Evolutionary conservation across 2,888 invertebrate species (phyloP).

Genomic region (Polyommatus icarus): DNA sequence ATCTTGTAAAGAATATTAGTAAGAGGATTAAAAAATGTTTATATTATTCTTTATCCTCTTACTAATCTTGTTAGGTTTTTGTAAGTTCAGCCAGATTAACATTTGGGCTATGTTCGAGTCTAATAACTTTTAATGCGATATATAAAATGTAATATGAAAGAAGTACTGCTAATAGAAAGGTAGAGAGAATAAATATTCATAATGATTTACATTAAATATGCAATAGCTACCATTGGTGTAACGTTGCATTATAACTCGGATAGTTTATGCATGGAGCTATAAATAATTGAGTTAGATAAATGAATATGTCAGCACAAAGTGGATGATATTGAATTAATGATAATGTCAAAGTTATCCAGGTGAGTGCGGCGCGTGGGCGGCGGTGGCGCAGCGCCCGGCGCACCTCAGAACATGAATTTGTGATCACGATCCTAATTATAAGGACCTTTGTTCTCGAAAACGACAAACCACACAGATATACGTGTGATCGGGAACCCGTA

Average conservation of each 20-base stretch:
- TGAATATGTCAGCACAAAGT: constrained; percentile 20
- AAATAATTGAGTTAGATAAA: not conserved
- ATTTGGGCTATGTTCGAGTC: not conserved
- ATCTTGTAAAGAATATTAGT: not conserved
- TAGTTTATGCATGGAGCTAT: not conserved
- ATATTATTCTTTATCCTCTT: not conserved
- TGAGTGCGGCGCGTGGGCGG: constrained; percentile 47
- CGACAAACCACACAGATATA: not conserved
- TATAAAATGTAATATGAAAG: not conserved
- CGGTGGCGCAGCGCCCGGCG: constrained; percentile 45
- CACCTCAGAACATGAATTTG: constrained; percentile 51
- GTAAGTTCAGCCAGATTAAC: not conserved
- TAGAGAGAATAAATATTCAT: not conserved
- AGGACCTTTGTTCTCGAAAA: not conserved
- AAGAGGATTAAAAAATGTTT: not conserved
- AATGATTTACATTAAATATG: not conserved
- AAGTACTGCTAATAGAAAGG: not conserved
- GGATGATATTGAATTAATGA: constrained; percentile 39
- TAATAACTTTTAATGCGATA: not conserved
- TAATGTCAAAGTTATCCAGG: constrained; percentile 51
- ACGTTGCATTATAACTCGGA: not conserved
- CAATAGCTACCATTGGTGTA: not conserved
- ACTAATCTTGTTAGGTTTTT: not conserved
- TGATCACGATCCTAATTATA: constrained; percentile 41
- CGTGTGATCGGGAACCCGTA: not conserved